A percentile compares a stretch with the other conserved stretches of the same genome.
phyloP scores from a whole-genome alignment of 2,113 vertebrate species.

The Lepidiolamprologus cunningtoni region DNA sequence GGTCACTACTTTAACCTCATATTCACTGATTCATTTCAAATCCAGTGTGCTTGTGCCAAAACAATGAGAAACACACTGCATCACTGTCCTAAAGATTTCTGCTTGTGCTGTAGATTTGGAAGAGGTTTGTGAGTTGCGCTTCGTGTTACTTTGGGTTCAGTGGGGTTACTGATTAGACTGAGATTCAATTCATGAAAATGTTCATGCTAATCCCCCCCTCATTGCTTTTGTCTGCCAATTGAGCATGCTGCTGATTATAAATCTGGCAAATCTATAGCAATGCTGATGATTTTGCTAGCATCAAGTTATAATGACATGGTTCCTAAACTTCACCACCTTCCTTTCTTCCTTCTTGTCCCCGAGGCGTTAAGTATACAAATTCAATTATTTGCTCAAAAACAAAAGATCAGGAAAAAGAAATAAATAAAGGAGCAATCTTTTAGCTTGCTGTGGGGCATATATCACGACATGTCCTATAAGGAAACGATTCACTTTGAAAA shows the following conservation, averaged over 20 bases:
- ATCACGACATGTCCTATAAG: not conserved
- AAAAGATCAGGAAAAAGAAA: conserved; percentile 27
- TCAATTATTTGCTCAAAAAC: conserved; percentile 45
- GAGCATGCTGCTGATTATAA: not conserved
- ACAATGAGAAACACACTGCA: not conserved
- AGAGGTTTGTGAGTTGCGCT: not conserved
- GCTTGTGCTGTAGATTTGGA: not conserved
- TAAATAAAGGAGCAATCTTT: not conserved
- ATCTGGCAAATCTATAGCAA: not conserved
- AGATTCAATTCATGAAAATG: conserved; percentile 5
- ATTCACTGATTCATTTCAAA: not conserved
- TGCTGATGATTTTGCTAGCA: not conserved
- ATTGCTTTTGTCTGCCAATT: not conserved
- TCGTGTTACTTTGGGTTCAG: not conserved
- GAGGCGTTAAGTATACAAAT: not conserved
- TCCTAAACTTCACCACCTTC: not conserved
- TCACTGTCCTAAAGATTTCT: not conserved
- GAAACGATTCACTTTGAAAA: not conserved
- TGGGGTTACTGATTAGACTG: not conserved
- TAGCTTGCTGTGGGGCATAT: not conserved
- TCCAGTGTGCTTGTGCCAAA: not conserved
- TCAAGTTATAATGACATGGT: conserved; percentile 6
- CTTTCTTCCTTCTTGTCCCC: not conserved
- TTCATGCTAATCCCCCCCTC: not conserved
- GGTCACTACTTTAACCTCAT: not conserved